A percentile compares a stretch with the other conserved stretches of the same genome.
Conservation (phyloP, 2,888 invertebrate genomes). For the Cephus runcator region DNA sequence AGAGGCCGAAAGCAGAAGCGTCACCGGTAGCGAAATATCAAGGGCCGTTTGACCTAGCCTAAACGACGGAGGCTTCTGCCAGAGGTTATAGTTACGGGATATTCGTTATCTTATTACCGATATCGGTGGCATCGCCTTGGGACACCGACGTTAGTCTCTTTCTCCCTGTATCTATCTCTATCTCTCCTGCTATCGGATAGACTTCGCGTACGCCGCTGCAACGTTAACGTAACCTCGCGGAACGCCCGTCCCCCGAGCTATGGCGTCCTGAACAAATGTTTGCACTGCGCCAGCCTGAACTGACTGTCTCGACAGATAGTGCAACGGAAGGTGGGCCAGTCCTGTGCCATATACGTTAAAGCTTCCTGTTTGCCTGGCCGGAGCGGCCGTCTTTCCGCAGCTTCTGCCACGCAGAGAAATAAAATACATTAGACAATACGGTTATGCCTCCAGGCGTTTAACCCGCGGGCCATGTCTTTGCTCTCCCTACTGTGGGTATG, state of each 20-base stretch:
- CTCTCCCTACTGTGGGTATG: too few species aligned
- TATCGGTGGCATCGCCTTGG: conserved; percentile 38
- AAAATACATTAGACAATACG: too few species aligned
- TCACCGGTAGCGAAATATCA: too few species aligned
- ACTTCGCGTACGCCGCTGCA: background rate
- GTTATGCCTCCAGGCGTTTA: too few species aligned
- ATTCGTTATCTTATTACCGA: conserved; percentile 58
- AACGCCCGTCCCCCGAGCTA: too few species aligned
- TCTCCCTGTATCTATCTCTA: conserved; percentile 14
- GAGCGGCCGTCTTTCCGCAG: too few species aligned
- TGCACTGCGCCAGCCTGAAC: conserved; percentile 42
- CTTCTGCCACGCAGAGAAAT: too few species aligned
- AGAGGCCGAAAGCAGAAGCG: too few species aligned
- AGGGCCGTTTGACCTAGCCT: conserved; percentile 5
- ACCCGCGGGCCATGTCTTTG: too few species aligned
- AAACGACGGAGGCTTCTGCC: conserved; percentile 6
- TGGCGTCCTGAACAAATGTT: conserved; percentile 55
- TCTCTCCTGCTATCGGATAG: conserved; percentile 14
- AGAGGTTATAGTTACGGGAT: conserved; percentile 27
- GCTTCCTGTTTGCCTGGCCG: conserved; percentile 46
- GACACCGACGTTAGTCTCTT: conserved; percentile 13
- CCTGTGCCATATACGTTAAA: conserved; percentile 5
- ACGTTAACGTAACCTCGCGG: background rate
- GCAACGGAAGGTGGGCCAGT: background rate
- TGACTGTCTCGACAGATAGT: conserved; percentile 20